Percentiles rank a stretch among this genome's conserved stretches.
These are phyloP conservation scores for Stichodactyla helianthus DNA, from an alignment of 64 coral and sea anemone genomes.

Conservation along the genomic window DNA sequence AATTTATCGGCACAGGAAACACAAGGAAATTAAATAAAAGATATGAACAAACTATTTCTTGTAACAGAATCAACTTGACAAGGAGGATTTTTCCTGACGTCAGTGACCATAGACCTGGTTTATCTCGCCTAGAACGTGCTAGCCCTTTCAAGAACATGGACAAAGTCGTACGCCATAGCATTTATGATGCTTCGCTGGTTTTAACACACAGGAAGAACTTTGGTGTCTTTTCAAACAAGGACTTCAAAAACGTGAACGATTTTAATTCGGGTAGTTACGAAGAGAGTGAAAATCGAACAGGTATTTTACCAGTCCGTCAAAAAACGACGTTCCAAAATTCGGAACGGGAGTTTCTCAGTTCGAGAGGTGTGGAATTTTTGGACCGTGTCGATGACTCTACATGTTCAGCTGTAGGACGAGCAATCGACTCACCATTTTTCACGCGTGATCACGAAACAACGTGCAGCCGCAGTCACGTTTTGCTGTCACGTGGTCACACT, in stretches of 20 bases:
- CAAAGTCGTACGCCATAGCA: background rate
- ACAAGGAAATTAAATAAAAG: slow-evolving; percentile 5
- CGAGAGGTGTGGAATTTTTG: background rate
- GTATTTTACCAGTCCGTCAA: background rate
- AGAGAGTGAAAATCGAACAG: background rate
- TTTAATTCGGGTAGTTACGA: background rate
- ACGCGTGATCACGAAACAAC: slow-evolving; percentile 14
- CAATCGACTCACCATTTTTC: background rate
- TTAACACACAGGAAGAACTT: background rate
- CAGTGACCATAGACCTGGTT: background rate
- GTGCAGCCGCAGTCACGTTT: slow-evolving; percentile 5
- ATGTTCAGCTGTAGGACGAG: background rate
- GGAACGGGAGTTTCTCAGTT: background rate
- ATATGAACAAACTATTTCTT: slow-evolving; percentile 26
- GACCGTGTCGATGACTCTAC: background rate
- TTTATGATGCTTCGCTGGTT: background rate
- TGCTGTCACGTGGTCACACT: background rate
- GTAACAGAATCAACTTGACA: slow-evolving; percentile 33
- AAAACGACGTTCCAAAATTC: background rate
- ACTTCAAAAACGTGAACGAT: background rate
- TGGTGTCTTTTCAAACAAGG: background rate
- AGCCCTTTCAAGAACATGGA: background rate
- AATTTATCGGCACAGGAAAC: background rate
- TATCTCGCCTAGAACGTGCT: background rate
- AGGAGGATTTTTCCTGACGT: background rate